A percentile compares a stretch with the other conserved stretches of the same genome.
Evolutionary conservation across 2,797 vertebrate species (phyloP).

Genomic region (Prionace glauca): DNA sequence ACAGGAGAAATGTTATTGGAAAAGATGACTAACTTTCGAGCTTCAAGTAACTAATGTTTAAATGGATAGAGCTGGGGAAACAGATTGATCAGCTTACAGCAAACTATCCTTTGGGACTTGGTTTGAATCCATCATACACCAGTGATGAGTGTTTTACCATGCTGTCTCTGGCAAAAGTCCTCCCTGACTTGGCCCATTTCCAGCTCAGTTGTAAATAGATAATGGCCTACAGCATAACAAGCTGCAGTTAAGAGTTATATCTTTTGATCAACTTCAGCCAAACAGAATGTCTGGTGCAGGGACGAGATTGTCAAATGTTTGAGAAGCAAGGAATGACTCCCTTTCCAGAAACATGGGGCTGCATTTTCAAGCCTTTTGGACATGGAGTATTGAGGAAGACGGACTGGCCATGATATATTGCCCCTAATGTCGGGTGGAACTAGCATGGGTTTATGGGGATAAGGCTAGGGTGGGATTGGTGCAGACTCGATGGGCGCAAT

Average conservation of each 20-base stretch:
- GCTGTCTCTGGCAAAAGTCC: neutral
- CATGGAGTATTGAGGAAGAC: too few species aligned
- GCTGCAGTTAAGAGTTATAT: neutral
- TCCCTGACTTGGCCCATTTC: conserved; percentile 9
- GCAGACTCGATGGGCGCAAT: too few species aligned
- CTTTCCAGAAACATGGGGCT: neutral
- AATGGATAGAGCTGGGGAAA: neutral
- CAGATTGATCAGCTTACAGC: neutral
- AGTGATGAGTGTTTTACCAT: neutral
- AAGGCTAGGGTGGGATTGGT: too few species aligned
- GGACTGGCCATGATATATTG: too few species aligned
- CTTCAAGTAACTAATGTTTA: neutral
- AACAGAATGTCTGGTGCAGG: too few species aligned
- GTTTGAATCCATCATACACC: neutral
- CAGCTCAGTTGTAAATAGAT: neutral
- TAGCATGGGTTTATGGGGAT: too few species aligned
- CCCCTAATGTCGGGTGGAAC: too few species aligned
- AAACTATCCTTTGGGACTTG: neutral
- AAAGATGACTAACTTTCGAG: neutral
- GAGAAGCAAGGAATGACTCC: neutral
- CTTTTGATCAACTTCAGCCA: neutral
- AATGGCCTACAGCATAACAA: neutral
- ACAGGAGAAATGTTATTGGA: neutral
- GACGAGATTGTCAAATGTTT: neutral
- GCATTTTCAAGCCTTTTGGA: too few species aligned